Conservation (phyloP, 2,888 invertebrate species). For the Melanotus villosus region DNA sequence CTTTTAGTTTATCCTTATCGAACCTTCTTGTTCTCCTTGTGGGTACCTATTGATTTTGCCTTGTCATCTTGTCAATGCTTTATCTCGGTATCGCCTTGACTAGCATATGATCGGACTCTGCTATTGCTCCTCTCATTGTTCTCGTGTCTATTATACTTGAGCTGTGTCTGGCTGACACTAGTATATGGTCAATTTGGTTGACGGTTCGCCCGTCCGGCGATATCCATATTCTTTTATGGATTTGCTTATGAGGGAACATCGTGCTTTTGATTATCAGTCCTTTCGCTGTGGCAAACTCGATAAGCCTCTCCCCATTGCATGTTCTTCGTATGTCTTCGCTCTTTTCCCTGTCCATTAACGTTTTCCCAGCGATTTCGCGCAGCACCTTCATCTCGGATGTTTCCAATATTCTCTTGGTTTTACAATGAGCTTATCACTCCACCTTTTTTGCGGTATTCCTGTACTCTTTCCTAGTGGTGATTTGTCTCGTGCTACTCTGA, state of each 20-base stretch:
- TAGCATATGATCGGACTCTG: not conserved
- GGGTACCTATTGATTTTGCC: not conserved
- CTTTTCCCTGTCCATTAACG: too few species aligned
- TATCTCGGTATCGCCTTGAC: not conserved
- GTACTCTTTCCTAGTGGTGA: too few species aligned
- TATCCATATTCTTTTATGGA: slow-evolving; percentile 32
- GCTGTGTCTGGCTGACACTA: not conserved
- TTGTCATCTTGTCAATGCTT: not conserved
- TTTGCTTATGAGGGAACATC: slow-evolving; percentile 35
- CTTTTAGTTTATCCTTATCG: not conserved
- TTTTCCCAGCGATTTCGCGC: too few species aligned
- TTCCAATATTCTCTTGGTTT: too few species aligned
- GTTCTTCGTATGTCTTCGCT: too few species aligned
- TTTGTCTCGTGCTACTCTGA: too few species aligned
- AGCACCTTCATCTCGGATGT: too few species aligned
- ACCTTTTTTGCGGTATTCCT: too few species aligned
- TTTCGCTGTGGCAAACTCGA: not conserved
- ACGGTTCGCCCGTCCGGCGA: not conserved
- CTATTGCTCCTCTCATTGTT: not conserved
- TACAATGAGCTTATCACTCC: too few species aligned
- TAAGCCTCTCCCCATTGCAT: not conserved
- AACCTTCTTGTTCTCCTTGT: not conserved
- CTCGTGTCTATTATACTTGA: too few species aligned
- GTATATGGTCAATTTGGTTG: not conserved
- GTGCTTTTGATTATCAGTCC: slow-evolving; percentile 9